phyloP scores from a whole-genome alignment of 2,797 vertebrate species.

The Anguilla anguilla region DNA sequence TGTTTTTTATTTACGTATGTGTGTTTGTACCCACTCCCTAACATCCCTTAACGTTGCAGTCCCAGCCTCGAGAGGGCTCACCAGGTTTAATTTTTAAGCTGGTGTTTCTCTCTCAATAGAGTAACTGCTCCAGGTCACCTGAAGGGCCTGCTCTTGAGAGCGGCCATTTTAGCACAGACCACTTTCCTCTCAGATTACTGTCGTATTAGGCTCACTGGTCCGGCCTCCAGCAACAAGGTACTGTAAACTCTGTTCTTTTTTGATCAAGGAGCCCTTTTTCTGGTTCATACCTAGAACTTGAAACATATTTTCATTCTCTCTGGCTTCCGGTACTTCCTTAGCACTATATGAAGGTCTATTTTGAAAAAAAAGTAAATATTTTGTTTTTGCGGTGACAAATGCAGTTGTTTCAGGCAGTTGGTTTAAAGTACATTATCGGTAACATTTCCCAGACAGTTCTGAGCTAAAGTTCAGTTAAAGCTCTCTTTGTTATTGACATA shows the following conservation, averaged over 20 bases:
- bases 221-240: slow-evolving; percentile 16
- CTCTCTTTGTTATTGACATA: slow-evolving; percentile 40
- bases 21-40: slow-evolving; percentile 13
- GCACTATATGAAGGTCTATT: neutral
- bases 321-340: neutral
- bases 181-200: neutral
- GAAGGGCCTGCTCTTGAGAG: slow-evolving; percentile 5
- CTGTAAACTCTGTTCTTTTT: slow-evolving; percentile 2
- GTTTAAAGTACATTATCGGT: slow-evolving; percentile 50
- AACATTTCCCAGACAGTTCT: slow-evolving; percentile 59
- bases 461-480: slow-evolving; percentile 58
- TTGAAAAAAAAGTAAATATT: slow-evolving; percentile 37
- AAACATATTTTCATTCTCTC: neutral
- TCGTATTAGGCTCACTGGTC: neutral
- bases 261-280: neutral
- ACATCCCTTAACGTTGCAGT: neutral
- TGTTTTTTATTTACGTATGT: slow-evolving; percentile 3
- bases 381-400: slow-evolving; percentile 41
- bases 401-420: neutral
- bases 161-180: slow-evolving; percentile 1
- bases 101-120: neutral
- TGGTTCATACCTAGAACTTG: neutral
- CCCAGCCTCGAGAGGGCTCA: slow-evolving; percentile 21
- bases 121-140: slow-evolving; percentile 6
- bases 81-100: slow-evolving; percentile 27